Evolutionary conservation across 2,113 vertebrate species (phyloP).

Genomic region (Charina bottae): DNA sequence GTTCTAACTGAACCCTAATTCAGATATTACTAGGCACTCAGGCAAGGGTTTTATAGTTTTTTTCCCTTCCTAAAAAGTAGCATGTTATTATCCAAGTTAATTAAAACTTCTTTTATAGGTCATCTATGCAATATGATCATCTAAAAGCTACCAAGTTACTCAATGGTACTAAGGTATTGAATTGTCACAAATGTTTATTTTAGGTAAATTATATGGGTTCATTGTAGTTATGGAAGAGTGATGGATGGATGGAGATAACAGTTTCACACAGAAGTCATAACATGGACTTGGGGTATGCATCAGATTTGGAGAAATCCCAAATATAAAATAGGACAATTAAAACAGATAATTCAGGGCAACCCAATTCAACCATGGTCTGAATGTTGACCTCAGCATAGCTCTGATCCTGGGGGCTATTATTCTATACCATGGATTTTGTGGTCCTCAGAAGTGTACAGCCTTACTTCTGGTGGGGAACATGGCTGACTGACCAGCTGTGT

Average conservation of each 20-base stretch:
- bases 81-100: slow-evolving; percentile 64
- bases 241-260: neutral
- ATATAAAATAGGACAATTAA: neutral
- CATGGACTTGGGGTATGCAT: neutral
- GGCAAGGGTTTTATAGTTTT: slow-evolving; percentile 63
- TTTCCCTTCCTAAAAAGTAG: slow-evolving; percentile 61
- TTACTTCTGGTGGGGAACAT: too few relatives aligned
- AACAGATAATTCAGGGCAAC: neutral
- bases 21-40: slow-evolving; percentile 62
- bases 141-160: slow-evolving; percentile 17
- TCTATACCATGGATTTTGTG: neutral
- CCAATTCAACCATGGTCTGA: neutral
- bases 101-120: slow-evolving; percentile 62
- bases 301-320: neutral
- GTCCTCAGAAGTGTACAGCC: neutral
- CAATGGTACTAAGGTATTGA: neutral
- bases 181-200: neutral
- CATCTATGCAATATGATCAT: slow-evolving; percentile 51
- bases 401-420: neutral
- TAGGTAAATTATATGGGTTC: neutral
- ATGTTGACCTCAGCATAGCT: neutral
- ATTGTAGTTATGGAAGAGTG: neutral
- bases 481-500: too few relatives aligned
- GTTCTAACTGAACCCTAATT: slow-evolving; percentile 45
- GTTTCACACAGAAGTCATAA: neutral